Conservation (phyloP, 2,113 vertebrate genomes). For the Cynopterus brachyotis region DNA sequence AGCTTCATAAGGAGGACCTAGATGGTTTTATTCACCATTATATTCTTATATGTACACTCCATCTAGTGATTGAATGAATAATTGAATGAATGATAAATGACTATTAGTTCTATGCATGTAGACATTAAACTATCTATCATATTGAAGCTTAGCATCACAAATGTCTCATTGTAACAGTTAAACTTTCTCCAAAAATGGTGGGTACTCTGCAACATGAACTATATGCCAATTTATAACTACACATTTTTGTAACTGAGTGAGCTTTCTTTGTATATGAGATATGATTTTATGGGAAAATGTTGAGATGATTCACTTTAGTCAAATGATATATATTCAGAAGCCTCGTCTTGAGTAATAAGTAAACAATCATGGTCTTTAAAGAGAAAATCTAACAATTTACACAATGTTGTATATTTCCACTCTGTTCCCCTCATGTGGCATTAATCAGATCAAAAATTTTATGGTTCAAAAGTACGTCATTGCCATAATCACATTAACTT, state of each 20-base stretch:
- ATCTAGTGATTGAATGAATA: not conserved
- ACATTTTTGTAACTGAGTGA: not conserved
- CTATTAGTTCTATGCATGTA: not conserved
- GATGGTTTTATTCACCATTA: not conserved
- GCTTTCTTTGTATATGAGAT: not conserved
- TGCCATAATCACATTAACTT: slow-evolving; percentile 65
- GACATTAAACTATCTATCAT: not conserved
- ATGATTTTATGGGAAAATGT: not conserved
- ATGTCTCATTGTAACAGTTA: not conserved
- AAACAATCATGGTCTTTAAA: slow-evolving; percentile 57
- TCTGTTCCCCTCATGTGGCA: slow-evolving; percentile 32
- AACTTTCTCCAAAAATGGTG: not conserved
- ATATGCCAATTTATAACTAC: not conserved
- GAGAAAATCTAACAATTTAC: slow-evolving; percentile 24
- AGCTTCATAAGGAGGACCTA: not conserved
- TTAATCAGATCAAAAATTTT: slow-evolving; percentile 65
- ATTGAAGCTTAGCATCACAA: not conserved
- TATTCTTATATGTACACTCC: not conserved
- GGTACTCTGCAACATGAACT: not conserved
- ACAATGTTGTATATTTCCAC: slow-evolving; percentile 77
- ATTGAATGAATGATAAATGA: not conserved
- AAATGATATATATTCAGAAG: slow-evolving; percentile 49
- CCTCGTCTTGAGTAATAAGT: slow-evolving; percentile 72
- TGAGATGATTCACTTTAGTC: slow-evolving; percentile 50
- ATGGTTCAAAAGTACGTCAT: slow-evolving; percentile 62